Percentiles rank a stretch among this genome's conserved stretches.
phyloP scores from a whole-genome alignment of 2,113 vertebrate genomes.

The Octodon degus region DNA sequence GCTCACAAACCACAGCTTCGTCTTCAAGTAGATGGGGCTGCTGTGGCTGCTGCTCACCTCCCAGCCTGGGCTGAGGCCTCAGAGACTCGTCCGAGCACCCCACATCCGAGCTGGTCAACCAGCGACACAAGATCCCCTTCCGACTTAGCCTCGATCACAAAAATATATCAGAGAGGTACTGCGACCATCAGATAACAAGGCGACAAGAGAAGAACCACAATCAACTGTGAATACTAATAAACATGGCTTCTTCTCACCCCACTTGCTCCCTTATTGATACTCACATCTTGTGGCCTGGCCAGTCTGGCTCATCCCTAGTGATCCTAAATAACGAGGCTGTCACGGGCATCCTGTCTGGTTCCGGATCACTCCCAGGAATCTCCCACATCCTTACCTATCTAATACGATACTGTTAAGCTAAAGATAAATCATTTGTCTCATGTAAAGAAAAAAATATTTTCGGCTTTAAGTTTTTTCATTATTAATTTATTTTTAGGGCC shows the following conservation, averaged over 20 bases:
- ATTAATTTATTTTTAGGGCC: neutral
- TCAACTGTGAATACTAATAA: neutral
- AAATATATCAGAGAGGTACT: neutral
- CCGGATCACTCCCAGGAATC: neutral
- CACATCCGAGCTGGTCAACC: neutral
- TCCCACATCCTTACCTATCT: neutral
- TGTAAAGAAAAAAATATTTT: neutral
- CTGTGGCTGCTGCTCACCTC: neutral
- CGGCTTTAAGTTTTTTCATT: neutral
- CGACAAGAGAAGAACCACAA: too few species aligned
- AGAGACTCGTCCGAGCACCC: neutral
- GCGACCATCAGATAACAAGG: neutral
- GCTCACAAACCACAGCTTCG: neutral
- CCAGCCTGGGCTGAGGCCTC: neutral
- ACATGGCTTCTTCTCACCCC: neutral
- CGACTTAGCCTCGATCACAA: neutral
- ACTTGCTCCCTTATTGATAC: neutral
- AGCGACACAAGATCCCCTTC: neutral
- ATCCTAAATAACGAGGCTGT: too few species aligned
- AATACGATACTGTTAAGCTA: accelerated
- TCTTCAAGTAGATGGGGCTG: neutral
- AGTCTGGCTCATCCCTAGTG: neutral
- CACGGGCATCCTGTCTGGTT: neutral
- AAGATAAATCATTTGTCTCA: neutral
- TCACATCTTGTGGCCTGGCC: neutral